These are phyloP conservation scores for Nycticryphes semicollaris DNA, from an alignment of 2,113 vertebrate species.

Conservation along the genomic window DNA sequence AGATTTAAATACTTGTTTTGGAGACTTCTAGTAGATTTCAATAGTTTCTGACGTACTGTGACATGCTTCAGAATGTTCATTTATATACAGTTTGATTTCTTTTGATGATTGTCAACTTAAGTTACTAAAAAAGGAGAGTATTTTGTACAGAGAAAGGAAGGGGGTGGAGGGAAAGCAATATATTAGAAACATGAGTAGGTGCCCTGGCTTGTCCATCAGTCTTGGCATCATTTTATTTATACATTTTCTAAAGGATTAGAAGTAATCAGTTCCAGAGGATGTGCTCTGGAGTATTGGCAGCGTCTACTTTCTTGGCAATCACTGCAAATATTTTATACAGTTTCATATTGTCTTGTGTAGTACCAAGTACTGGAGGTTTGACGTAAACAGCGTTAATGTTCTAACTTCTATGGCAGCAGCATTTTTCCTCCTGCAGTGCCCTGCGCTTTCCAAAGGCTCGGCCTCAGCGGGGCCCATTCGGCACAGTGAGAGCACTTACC, in stretches of 20 bases:
- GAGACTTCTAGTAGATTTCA: constrained; percentile 66
- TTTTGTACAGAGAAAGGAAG: constrained; percentile 58
- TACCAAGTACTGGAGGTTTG: neutral
- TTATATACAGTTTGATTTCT: constrained; percentile 73
- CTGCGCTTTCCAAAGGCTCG: neutral
- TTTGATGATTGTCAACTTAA: constrained; percentile 76
- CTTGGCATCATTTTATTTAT: constrained; percentile 75
- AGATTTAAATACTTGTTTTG: constrained; percentile 64
- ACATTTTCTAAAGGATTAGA: constrained; percentile 72
- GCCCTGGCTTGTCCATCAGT: constrained; percentile 66
- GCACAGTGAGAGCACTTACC: neutral
- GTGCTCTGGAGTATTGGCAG: constrained; percentile 64
- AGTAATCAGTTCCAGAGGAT: constrained; percentile 79
- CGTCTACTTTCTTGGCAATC: constrained; percentile 69
- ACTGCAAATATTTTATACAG: constrained; percentile 48
- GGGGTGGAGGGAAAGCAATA: neutral
- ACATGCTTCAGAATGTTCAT: constrained; percentile 68
- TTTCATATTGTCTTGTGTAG: constrained; percentile 35
- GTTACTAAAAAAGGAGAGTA: constrained; percentile 68
- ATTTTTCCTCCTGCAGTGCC: neutral
- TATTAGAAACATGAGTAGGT: constrained; percentile 76
- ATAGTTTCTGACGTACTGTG: constrained; percentile 67
- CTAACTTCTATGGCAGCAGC: neutral
- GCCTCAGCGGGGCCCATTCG: rapidly evolving
- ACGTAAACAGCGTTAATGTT: constrained; percentile 11